phyloP scores from a whole-genome alignment of 2,113 vertebrate genomes.

The Gymnarchus niloticus region DNA sequence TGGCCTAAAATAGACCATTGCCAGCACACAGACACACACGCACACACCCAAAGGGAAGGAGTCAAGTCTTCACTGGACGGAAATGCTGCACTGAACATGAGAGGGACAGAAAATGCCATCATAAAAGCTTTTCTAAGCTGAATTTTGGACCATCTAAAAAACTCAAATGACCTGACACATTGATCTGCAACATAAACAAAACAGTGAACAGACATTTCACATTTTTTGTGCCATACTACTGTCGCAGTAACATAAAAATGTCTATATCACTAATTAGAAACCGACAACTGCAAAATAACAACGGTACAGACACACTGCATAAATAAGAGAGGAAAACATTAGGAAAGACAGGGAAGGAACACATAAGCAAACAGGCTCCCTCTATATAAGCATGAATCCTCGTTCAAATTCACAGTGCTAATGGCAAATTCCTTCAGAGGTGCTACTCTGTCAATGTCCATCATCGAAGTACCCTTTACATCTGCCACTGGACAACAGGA shows the following conservation, averaged over 20 bases:
- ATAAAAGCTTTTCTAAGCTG: background rate
- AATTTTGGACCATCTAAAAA: background rate
- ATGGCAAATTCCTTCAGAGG: background rate
- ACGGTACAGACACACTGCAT: background rate
- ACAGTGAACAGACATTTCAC: background rate
- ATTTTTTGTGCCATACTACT: background rate
- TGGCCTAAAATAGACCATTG: constrained; percentile 20
- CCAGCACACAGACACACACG: constrained; percentile 3
- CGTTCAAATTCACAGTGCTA: background rate
- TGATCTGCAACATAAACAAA: no score
- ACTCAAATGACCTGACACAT: background rate
- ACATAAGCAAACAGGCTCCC: background rate
- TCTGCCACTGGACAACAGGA: background rate
- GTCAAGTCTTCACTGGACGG: background rate
- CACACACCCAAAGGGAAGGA: background rate
- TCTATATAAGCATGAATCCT: no score
- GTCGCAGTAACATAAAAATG: no score
- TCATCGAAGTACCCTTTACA: background rate
- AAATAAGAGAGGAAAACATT: background rate
- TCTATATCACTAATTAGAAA: background rate
- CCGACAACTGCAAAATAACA: background rate
- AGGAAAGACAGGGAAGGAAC: background rate
- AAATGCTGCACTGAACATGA: background rate
- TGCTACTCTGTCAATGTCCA: background rate
- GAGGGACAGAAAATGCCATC: background rate